Conservation (phyloP, 2,888 invertebrate genomes). For the Rhynchonema sp. region DNA sequence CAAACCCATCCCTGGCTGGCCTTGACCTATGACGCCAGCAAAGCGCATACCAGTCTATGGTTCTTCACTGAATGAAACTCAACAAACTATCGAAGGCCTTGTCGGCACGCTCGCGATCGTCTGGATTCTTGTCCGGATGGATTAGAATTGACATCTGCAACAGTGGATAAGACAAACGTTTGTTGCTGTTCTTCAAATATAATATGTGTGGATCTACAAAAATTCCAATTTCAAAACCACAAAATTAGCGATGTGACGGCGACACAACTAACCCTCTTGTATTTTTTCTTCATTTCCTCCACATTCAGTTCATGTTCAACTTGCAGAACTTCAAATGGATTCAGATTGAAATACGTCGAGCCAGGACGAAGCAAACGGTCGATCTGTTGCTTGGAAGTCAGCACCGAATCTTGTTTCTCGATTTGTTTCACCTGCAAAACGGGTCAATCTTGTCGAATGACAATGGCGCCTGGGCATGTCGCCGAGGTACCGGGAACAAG, state of each 20-base stretch:
- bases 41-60: too few relatives aligned
- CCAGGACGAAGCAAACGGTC: conserved; percentile 83
- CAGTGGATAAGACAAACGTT: conserved; percentile 6
- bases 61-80: not conserved
- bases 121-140: conserved; percentile 97
- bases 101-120: conserved; percentile 81
- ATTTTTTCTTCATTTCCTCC: conserved; percentile 88
- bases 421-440: conserved; percentile 78
- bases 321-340: conserved; percentile 47
- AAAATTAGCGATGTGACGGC: too few relatives aligned
- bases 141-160: conserved; percentile 71
- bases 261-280: conserved; percentile 57
- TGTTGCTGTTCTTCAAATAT: too few relatives aligned
- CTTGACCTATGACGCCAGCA: too few relatives aligned
- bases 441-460: too few relatives aligned
- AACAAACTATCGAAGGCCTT: conserved; percentile 37
- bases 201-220: too few relatives aligned
- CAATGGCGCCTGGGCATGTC: too few relatives aligned
- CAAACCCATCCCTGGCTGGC: too few relatives aligned
- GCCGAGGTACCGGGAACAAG: too few relatives aligned
- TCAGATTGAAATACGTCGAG: conserved; percentile 93
- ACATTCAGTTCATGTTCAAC: conserved; percentile 62
- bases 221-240: too few relatives aligned
- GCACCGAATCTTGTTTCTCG: conserved; percentile 82
- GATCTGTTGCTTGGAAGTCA: conserved; percentile 91